phyloP scores from a whole-genome alignment of 1,140 invertebrate species.

The Calliopsis andreniformis region DNA sequence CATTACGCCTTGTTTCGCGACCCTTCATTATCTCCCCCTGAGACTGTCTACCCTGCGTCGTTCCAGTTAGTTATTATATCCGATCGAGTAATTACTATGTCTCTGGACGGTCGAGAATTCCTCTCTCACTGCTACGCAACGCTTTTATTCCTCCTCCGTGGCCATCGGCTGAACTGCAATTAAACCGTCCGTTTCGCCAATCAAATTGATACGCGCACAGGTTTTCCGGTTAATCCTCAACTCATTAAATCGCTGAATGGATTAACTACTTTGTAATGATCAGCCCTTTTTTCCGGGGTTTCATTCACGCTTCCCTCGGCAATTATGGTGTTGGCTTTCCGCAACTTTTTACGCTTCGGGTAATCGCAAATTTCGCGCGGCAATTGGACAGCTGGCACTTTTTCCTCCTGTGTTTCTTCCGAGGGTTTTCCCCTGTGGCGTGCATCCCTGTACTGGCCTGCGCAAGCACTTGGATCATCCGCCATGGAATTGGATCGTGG shows the following conservation, averaged over 20 bases:
- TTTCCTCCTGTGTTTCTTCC: neutral
- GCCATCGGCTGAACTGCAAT: slow-evolving; percentile 24
- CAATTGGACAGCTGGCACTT: slow-evolving; percentile 13
- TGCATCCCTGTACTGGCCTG: neutral
- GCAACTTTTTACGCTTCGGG: slow-evolving; percentile 38
- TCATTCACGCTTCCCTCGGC: slow-evolving; percentile 13
- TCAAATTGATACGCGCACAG: slow-evolving; percentile 35
- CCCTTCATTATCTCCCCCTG: neutral
- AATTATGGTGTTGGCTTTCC: slow-evolving; percentile 46
- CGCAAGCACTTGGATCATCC: too few relatives aligned
- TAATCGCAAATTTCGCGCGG: slow-evolving; percentile 48
- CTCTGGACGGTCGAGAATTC: neutral
- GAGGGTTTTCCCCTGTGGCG: slow-evolving; percentile 23
- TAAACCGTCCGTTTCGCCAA: slow-evolving; percentile 38
- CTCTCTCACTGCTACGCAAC: too few relatives aligned
- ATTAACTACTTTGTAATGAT: slow-evolving; percentile 48
- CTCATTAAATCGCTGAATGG: slow-evolving; percentile 41
- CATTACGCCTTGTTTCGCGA: slow-evolving; percentile 3
- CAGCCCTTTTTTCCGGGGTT: slow-evolving; percentile 22
- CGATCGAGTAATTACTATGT: slow-evolving; percentile 33
- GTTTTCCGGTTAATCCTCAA: slow-evolving; percentile 23
- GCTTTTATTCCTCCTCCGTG: slow-evolving; percentile 18
- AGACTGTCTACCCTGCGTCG: neutral
- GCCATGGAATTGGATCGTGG: too few relatives aligned
- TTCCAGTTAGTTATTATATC: slow-evolving; percentile 33